These are phyloP conservation scores for Cheilosia impressa DNA, from an alignment of 2,888 invertebrate species.

Conservation along the genomic window DNA sequence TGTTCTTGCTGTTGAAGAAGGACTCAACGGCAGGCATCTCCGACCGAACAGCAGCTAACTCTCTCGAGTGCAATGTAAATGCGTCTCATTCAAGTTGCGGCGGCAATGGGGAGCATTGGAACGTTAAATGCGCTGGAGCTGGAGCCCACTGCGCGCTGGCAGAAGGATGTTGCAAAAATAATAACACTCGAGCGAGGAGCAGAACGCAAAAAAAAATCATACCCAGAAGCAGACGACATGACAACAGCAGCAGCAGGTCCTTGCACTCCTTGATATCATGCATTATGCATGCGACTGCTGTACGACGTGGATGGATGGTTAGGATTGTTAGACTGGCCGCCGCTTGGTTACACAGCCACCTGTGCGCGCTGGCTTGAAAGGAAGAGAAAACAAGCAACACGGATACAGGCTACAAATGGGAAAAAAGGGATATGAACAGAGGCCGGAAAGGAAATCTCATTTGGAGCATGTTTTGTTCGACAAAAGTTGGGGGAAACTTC, in stretches of 20 bases:
- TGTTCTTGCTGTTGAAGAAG: constrained; percentile 45
- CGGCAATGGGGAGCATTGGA: constrained; percentile 48
- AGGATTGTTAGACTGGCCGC: constrained; percentile 37
- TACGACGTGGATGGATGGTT: constrained; percentile 11
- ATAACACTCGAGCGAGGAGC: constrained; percentile 57
- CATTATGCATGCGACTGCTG: constrained; percentile 64
- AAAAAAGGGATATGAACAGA: constrained; percentile 17
- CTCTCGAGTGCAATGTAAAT: constrained; percentile 74
- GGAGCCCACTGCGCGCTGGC: constrained; percentile 1
- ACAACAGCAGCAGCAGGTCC: constrained; percentile 67
- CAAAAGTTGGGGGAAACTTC: constrained; percentile 37
- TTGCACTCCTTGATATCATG: constrained; percentile 66
- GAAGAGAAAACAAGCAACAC: constrained; percentile 23
- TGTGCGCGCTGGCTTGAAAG: constrained; percentile 37
- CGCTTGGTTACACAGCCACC: constrained; percentile 65
- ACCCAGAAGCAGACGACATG: constrained; percentile 53
- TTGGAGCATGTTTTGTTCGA: constrained; percentile 59
- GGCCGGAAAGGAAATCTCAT: constrained; percentile 53
- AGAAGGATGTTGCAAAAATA: constrained; percentile 68
- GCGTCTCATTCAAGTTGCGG: constrained; percentile 67
- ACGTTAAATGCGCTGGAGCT: constrained; percentile 32
- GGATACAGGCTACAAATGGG: not conserved
- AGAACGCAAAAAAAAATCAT: constrained; percentile 11
- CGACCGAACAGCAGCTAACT: constrained; percentile 42
- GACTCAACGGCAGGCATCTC: constrained; percentile 50